Base-by-base conservation (phyloP, 1,140 invertebrate species). In the Dermatophagoides farinae region DNA sequence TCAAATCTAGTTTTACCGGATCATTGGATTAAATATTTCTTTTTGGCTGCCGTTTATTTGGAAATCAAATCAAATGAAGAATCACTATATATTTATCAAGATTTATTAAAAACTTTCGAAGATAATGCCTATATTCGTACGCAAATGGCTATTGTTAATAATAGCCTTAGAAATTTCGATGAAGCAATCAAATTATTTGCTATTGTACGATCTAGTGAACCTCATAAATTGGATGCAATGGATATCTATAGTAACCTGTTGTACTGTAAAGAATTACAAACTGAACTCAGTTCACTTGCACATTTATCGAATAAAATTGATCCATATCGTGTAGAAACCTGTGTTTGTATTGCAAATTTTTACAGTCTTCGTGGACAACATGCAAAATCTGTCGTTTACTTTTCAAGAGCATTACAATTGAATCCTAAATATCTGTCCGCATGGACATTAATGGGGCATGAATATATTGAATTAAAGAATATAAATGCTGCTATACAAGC, bases 391-490 rank as follows among this genome's bases (percentile, higher is more conserved):
- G 86, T 96, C 6, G 76, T 89, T 64, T 97, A 97, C 74, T 97
- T 98, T 61, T 63, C 64, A 39, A 77, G 93, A 67, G 95, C 93
- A 0, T 73, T 99, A 14, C 86, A 88, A 71, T 71, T 98, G 0
- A 93, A 97, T 77, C 91, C 93, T 0, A 82, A 89, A 65, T 95
- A 95, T 71, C 73, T 95, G 23, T 74, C 88, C 1, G 91, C 91
- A 0, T 98, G 92, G 91, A 97, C 93, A 0, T 74, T 99, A 31
- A 88, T 98, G 79, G 96, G 96, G 0, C 95, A 99, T 71, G 95
- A 98, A 73, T 98, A 89, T 73, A 92, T 98, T 83, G 93, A 98
- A 76, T 80, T 97, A 72, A 97, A 97, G 73, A 97, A 97, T 72
- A 91, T 88, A 0, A 89, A 90, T 75, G 89, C 89, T 18, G 92